These are phyloP conservation scores for Cloeon dipterum DNA, from an alignment of 2,888 invertebrate genomes.

Conservation along the genomic window DNA sequence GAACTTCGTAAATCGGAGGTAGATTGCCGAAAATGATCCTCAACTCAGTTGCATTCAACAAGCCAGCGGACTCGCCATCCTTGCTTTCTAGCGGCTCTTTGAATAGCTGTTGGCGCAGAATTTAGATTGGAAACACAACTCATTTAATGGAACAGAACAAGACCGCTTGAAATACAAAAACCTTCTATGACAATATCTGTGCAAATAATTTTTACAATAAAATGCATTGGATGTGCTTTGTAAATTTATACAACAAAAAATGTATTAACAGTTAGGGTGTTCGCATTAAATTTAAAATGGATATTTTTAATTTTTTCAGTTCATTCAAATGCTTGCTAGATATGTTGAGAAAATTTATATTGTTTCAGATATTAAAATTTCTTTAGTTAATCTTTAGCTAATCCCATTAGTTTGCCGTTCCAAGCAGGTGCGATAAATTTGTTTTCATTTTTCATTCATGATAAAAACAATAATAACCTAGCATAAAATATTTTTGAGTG, in stretches of 20 bases:
- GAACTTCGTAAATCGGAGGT: slow-evolving; percentile 83
- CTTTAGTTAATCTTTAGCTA: neutral
- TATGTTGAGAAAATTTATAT: no score
- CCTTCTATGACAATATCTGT: no score
- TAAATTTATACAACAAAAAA: slow-evolving; percentile 3
- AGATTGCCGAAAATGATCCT: slow-evolving; percentile 91
- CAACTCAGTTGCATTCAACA: slow-evolving; percentile 75
- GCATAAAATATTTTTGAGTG: no score
- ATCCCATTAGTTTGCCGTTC: no score
- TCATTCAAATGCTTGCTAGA: no score
- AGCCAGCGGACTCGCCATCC: slow-evolving; percentile 49
- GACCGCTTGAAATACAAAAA: neutral
- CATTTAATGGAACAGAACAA: no score
- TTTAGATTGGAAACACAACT: no score
- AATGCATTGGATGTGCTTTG: neutral
- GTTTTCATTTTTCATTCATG: no score
- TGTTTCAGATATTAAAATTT: no score
- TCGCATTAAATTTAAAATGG: slow-evolving; percentile 7
- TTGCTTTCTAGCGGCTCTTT: slow-evolving; percentile 79
- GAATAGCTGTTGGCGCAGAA: slow-evolving; percentile 72
- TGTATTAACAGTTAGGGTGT: slow-evolving; percentile 5
- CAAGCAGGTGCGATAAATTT: no score
- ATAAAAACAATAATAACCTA: no score
- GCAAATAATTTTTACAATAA: neutral
- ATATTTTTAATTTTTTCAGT: no score